Percentiles rank a stretch among this genome's conserved stretches.
phyloP scores from a whole-genome alignment of 37 sponge, comb jelly and placozoan genomes.

The Aphrocallistes beatrix region DNA sequence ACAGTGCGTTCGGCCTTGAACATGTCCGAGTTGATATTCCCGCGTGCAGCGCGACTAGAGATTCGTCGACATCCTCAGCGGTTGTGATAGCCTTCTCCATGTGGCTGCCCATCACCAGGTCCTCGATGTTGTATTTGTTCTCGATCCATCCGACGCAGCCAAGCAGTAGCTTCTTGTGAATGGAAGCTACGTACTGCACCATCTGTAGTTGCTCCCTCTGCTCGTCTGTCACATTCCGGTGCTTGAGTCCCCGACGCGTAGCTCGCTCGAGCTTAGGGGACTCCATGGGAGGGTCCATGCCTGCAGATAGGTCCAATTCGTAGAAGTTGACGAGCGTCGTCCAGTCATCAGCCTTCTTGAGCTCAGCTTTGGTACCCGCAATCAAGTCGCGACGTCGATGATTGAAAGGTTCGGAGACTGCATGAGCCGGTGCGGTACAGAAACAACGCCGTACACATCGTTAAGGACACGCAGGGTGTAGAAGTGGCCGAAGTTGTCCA shows the following conservation, averaged over 20 bases:
- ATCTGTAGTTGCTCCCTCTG: neutral
- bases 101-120: neutral
- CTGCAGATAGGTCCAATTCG: neutral
- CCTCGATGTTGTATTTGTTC: neutral
- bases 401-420: constrained; percentile 11
- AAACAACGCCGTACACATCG: neutral
- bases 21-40: neutral
- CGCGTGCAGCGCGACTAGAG: constrained; percentile 15
- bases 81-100: neutral
- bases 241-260: constrained; percentile 3
- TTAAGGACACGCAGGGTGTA: neutral
- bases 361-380: neutral
- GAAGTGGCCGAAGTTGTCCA: neutral
- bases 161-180: constrained; percentile 5
- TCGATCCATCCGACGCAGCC: constrained; percentile 17
- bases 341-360: constrained; percentile 13
- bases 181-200: constrained; percentile 19
- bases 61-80: constrained; percentile 9
- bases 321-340: constrained; percentile 14
- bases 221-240: constrained; percentile 6
- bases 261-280: constrained; percentile 4
- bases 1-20: constrained; percentile 18
- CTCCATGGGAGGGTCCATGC: neutral
- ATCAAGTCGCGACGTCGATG: neutral
- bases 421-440: constrained; percentile 3